Evolutionary conservation across 2,113 vertebrate genomes (phyloP).

Genomic region (Andinoacara biseriatus): DNA sequence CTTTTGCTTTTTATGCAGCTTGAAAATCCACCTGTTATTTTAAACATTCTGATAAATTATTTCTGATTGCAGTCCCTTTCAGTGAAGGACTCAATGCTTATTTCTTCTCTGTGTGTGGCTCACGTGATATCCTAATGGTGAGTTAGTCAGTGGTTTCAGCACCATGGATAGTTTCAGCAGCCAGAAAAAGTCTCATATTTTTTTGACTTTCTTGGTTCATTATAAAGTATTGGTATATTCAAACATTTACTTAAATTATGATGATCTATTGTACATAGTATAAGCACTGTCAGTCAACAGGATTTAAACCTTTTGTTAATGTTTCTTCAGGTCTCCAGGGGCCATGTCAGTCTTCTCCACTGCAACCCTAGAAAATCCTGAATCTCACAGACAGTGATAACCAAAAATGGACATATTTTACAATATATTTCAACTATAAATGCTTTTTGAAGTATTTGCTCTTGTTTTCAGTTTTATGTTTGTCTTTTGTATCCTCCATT

Average conservation of each 20-base stretch:
- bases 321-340: constrained; percentile 1
- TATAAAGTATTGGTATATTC: background rate
- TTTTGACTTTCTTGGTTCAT: background rate
- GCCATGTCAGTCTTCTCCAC: background rate
- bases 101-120: background rate
- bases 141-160: constrained; percentile 42
- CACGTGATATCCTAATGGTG: background rate
- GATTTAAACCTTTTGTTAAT: constrained; percentile 4
- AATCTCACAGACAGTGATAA: background rate
- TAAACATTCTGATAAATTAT: background rate
- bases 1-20: background rate
- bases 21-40: background rate
- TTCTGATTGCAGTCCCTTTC: background rate
- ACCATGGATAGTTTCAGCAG: constrained; percentile 62
- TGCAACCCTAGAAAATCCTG: background rate
- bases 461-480: constrained; percentile 4
- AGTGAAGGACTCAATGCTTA: background rate
- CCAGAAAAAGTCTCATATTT: background rate
- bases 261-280: background rate
- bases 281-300: background rate
- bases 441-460: background rate
- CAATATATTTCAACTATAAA: background rate
- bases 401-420: background rate
- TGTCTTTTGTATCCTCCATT: background rate
- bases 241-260: background rate